phyloP scores from a whole-genome alignment of 1,140 invertebrate genomes.

The Drosophila novamexicana region DNA sequence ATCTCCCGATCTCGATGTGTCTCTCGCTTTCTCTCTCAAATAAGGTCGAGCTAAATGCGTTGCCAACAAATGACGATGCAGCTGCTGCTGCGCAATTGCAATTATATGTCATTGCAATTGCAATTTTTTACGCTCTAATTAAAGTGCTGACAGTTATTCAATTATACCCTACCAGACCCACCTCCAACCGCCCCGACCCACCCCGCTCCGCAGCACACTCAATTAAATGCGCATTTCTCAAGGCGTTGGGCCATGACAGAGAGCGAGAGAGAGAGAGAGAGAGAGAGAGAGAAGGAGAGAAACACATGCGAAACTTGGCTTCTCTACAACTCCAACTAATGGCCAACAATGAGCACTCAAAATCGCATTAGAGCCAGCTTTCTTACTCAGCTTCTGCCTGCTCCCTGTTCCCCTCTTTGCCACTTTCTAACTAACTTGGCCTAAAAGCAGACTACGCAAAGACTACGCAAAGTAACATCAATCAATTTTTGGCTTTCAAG shows the following conservation, averaged over 20 bases:
- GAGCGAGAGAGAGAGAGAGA: not conserved
- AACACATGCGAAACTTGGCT: constrained; percentile 23
- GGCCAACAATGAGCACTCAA: constrained; percentile 80
- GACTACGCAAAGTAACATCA: constrained; percentile 69
- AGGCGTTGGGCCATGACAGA: constrained; percentile 49
- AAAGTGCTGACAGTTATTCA: constrained; percentile 81
- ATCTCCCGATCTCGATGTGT: not conserved
- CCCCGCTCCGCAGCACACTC: constrained; percentile 50
- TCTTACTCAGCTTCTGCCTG: not conserved
- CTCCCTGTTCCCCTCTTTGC: not conserved
- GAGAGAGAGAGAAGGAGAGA: not conserved
- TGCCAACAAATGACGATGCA: constrained; percentile 44
- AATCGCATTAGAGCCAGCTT: constrained; percentile 74
- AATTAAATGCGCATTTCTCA: constrained; percentile 75
- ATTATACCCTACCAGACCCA: constrained; percentile 51
- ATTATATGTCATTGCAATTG: constrained; percentile 78
- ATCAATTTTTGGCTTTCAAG: constrained; percentile 81
- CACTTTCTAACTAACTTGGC: constrained; percentile 2
- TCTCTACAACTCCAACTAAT: constrained; percentile 47
- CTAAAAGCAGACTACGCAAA: constrained; percentile 47
- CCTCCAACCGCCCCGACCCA: not conserved
- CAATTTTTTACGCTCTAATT: constrained; percentile 79
- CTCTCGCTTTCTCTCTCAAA: constrained; percentile 8
- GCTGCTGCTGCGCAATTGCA: constrained; percentile 30
- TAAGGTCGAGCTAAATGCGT: constrained; percentile 46